Evolutionary conservation across 2,797 vertebrate species (phyloP), one percentile per base, ranked within the genome.

Genomic region (Carduelis carduelis): DNA sequence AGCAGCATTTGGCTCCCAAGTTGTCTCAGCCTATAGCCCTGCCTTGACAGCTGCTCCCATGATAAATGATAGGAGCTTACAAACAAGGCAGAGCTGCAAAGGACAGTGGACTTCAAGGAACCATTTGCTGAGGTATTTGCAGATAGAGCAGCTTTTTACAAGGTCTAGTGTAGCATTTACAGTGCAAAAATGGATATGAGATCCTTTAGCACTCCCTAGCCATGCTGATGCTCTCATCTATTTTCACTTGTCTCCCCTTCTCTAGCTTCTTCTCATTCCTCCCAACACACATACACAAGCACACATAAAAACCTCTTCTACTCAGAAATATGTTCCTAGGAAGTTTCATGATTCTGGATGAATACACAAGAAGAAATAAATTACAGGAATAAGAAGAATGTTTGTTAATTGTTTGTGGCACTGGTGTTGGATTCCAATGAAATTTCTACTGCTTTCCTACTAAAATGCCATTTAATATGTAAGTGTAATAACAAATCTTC

Each of bases 61-160:
- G 44, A 92, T 43, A 87, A 93, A 94, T 32, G 26, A 22, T 8
- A 63, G 68, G 12, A 34, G 9, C n/a, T 84, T 65, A 85, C 39
- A 82, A 92, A 89, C 20, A 84, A 82, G 66, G 56, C 20, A 89
- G 39, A 82, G 32, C 22, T 87, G 47, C 63, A 83, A 80, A 87
- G 64, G 68, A 60, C 24, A n/a, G 50, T 75, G 50, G 49, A 69
- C 91, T 89, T 87, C 64, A 76, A 85, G 55, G 35, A 70, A 52
- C 14, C 28, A 56, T 80, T 60, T 37, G 12, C 30, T 49, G 56
- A 56, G 47, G 19, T 64, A 55, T 65, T 50, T 93, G 52, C 43
- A 83, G 63, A 52, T 18, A 74, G 17, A 70, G 8, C 10, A 68
- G 18, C 71, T 85, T 69, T 95, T 94, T 70, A 32, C 20, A 71